Evolutionary conservation across 2,888 invertebrate genomes (phyloP), one percentile per base, ranked within the genome.

Genomic region (Xanthostigma xanthostigma): DNA sequence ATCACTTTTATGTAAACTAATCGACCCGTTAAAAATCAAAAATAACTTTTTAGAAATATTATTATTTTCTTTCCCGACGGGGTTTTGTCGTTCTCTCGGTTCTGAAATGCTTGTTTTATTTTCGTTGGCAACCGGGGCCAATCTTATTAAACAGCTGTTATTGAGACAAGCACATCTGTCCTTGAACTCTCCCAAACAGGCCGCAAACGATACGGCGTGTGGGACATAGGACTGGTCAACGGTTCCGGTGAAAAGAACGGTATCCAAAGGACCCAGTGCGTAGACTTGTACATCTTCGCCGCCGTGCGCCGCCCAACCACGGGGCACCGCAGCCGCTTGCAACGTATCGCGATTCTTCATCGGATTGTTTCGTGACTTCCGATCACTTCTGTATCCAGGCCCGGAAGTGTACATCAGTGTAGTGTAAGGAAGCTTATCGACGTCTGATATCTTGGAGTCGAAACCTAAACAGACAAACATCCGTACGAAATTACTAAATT

Each of bases 221-320:
- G 84, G 81, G 42, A 86, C 79, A 64, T 81, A 85, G 57, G 79
- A 79, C 64, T 86, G 85, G 59, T 86, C 85, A 41, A 83, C 73
- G 8, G 79, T 78, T 0, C 84, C 84, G 36, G 75, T 66, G 54
- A 77, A 76, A 46, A 77, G 60, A 38, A 70, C 63, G 8, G 69
- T 73, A 11, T 77, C 74, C 65, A 76, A 70, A 11, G 77, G 77
- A 55, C 73, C 73, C 54, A 73, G 61, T 12, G 83, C 82, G 62
- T 79, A 83, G 36, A 84, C 74, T 0, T 82, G 79, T 0, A 86
- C 84, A 59, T 86, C 85, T 63, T 85, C 85, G 1, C 76, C 82
- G 0, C 81, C 81, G 57, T 82, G 82, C 0, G 81, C 81, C 8
- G 80, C 79, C 79, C 80, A 81, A 49, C 77, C 76, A n/a, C 79